Evolutionary conservation across 2,113 vertebrate species (phyloP), one percentile per base, ranked within the genome.

Genomic region (Bos indicus): DNA sequence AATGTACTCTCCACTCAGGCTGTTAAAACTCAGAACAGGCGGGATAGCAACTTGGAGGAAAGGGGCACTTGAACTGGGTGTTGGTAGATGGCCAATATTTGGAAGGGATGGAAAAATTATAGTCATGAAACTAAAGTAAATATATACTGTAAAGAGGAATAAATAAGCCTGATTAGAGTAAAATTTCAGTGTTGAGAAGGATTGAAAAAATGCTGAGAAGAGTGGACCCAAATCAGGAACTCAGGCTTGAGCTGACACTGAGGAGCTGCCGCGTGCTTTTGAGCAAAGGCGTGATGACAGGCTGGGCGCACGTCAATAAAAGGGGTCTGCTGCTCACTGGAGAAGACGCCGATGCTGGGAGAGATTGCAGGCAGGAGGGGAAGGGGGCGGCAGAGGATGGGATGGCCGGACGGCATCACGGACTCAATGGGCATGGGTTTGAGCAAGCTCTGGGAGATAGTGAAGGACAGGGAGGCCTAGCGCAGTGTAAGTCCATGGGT

Each of bases 61-160:
- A 92, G 19, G 64, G 26, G 1, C 40, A 9, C 28, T 83, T 94
- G 59, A 88, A 52, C 40, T 91, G 17, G 7, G 6, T 87, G 23
- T 57, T 81, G 19, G n/a, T 64, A 17, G 78, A 84, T 80, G 60
- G 10, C 67, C 84, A 48, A 19, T 82, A 57, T 85, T 64, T 90
- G 89, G 64, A 94, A 92, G 33, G 57, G 57, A 93, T 80, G 11
- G n/a, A 71, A 33, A 46, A 80, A 64, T 88, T 93, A 74, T 51
- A 46, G 16, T 81, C 83, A 60, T 36, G 74, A 84, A 93, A 94
- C 82, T 78, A n/a, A 91, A 96, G 81, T 92, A 77, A 82, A 83
- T 21, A 52, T 23, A 56, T 19, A 33, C 62, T 86, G 23, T 89
- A 77, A 93, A 86, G 43, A 81, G 46, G 48, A 88, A 40, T 56